Conservation (phyloP, 92 coral and sea anemone genomes). For the Phenganax subtilis region DNA sequence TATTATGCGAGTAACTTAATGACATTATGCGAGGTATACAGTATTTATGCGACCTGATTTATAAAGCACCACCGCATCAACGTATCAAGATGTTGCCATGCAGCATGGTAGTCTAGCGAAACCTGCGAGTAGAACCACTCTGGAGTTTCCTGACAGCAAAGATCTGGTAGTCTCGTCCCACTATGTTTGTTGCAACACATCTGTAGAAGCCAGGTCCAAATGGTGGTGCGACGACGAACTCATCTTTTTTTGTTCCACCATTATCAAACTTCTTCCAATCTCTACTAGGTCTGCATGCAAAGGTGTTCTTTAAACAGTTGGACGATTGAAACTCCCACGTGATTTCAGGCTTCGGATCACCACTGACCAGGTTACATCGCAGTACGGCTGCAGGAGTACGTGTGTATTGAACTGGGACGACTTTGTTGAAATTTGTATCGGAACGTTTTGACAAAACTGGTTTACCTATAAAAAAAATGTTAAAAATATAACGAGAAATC, state of each 20-base stretch:
- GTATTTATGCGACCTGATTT: no score
- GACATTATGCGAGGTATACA: no score
- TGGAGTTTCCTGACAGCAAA: conserved; percentile 30
- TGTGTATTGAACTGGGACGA: conserved; percentile 21
- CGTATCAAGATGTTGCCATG: no score
- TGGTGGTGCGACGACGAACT: conserved; percentile 33
- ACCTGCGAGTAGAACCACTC: conserved; percentile 9
- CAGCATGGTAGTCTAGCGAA: not conserved
- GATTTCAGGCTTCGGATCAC: conserved; percentile 30
- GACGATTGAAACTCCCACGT: conserved; percentile 42
- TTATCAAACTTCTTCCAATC: conserved; percentile 33
- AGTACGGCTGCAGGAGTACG: conserved; percentile 21
- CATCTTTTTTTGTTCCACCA: conserved; percentile 2
- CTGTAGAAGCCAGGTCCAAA: conserved; percentile 37
- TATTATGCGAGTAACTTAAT: no score
- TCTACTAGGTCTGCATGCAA: conserved; percentile 26
- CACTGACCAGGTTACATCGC: conserved; percentile 23
- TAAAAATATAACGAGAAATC: no score
- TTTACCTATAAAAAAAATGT: conserved; percentile 13
- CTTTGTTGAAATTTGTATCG: conserved; percentile 24
- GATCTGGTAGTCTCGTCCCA: conserved; percentile 29
- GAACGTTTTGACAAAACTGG: conserved; percentile 33
- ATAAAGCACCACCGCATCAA: no score
- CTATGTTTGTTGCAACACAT: conserved; percentile 38
- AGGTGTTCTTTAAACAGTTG: conserved; percentile 31